phyloP scores from a whole-genome alignment of 1,140 invertebrate species.

The Trichogramma pretiosum region DNA sequence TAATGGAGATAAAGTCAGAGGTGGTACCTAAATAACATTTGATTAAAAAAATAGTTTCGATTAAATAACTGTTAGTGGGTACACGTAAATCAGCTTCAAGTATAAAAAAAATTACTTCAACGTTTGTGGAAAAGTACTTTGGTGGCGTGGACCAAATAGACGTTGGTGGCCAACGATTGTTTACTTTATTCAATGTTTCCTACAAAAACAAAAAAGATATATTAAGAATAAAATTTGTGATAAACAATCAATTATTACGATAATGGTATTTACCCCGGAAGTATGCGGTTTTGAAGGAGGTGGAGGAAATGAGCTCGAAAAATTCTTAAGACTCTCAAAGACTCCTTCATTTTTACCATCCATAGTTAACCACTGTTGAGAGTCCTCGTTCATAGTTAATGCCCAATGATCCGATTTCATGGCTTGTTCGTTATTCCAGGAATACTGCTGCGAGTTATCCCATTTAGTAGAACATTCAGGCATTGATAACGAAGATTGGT shows the following conservation, averaged over 20 bases:
- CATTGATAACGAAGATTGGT: conserved; percentile 19
- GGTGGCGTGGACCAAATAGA: conserved; percentile 38
- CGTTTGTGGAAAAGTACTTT: conserved; percentile 31
- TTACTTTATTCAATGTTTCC: conserved; percentile 18
- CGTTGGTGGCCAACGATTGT: conserved; percentile 31
- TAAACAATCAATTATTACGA: too few relatives aligned
- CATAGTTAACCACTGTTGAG: conserved; percentile 30
- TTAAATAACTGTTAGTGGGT: neutral
- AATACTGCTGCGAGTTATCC: conserved; percentile 19
- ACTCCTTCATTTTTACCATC: too few relatives aligned
- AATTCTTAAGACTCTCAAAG: conserved; percentile 26
- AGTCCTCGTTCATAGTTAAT: conserved; percentile 18
- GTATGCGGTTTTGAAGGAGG: conserved; percentile 33
- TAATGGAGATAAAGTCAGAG: conserved; percentile 33
- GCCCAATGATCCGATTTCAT: conserved; percentile 28
- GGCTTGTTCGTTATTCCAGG: conserved; percentile 27
- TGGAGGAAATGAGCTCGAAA: conserved; percentile 25
- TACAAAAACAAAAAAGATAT: conserved; percentile 9
- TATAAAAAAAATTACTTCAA: conserved; percentile 27
- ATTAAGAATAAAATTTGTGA: neutral
- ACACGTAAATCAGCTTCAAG: too few relatives aligned
- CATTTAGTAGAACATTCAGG: conserved; percentile 28
- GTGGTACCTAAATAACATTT: conserved; percentile 29
- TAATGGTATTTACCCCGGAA: conserved; percentile 28
- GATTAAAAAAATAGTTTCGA: neutral